These are phyloP conservation scores for Trichogramma dendrolimi DNA, from an alignment of 2,888 invertebrate genomes.

Conservation along the genomic window DNA sequence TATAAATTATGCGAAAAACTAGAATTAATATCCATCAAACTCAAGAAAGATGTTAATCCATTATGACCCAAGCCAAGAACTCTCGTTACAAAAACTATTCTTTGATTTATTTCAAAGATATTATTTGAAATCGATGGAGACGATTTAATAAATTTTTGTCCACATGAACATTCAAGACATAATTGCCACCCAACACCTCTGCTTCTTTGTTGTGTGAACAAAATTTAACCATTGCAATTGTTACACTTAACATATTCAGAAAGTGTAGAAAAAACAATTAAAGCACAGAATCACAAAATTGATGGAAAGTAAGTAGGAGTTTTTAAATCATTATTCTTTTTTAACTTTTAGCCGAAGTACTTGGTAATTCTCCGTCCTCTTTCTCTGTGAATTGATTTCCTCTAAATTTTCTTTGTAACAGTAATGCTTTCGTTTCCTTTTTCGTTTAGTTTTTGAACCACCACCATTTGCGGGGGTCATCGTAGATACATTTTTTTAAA, in stretches of 20 bases:
- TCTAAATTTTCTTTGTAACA: constrained; percentile 5
- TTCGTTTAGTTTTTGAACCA: neutral
- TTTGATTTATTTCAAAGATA: constrained; percentile 23
- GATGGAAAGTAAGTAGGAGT: constrained; percentile 10
- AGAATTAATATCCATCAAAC: constrained; percentile 20
- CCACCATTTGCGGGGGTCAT: too few species aligned
- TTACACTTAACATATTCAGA: constrained; percentile 10
- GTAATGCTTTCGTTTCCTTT: neutral
- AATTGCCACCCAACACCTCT: constrained; percentile 22
- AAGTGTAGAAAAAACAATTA: constrained; percentile 13
- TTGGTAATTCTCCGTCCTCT: constrained; percentile 8
- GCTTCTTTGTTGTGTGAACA: constrained; percentile 14
- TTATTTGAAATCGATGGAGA: constrained; percentile 17
- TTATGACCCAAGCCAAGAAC: constrained; percentile 19
- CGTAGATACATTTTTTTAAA: too few species aligned
- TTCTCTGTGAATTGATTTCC: constrained; percentile 2
- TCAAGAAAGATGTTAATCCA: constrained; percentile 15
- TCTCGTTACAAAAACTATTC: constrained; percentile 20
- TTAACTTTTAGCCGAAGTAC: constrained; percentile 24
- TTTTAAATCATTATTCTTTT: constrained; percentile 6
- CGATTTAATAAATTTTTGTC: constrained; percentile 14
- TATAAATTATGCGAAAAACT: constrained; percentile 18
- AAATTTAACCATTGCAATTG: constrained; percentile 17
- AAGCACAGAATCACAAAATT: constrained; percentile 21
- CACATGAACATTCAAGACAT: constrained; percentile 12